Conservation (phyloP, 2,113 vertebrate genomes). For the Alligator sinensis region DNA sequence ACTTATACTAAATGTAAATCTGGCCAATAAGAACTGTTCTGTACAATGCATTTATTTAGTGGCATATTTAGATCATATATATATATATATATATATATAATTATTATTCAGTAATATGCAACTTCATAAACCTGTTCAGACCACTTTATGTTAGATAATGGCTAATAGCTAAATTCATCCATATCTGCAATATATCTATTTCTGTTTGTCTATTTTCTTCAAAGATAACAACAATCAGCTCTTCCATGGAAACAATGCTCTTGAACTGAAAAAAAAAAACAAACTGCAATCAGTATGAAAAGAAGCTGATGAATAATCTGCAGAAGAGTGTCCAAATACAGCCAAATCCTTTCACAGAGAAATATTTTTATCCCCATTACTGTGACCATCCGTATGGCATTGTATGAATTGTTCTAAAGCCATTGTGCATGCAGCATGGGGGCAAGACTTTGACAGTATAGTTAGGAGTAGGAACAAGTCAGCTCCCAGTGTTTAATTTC, state of each 20-base stretch:
- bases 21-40: neutral
- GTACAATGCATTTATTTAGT: neutral
- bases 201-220: slow-evolving; percentile 20
- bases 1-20: neutral
- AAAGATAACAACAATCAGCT: slow-evolving; percentile 30
- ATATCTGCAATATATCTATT: slow-evolving; percentile 31
- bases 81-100: neutral
- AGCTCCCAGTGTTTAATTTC: neutral
- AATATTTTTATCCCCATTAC: slow-evolving; percentile 29
- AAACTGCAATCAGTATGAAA: slow-evolving; percentile 6
- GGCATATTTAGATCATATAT: neutral
- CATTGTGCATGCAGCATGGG: neutral
- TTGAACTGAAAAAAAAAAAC: neutral
- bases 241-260: slow-evolving; percentile 39
- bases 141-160: neutral
- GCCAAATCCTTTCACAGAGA: neutral
- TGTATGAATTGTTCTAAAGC: neutral
- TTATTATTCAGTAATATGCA: neutral
- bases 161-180: slow-evolving; percentile 29
- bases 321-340: neutral
- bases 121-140: slow-evolving; percentile 1
- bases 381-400: neutral
- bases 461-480: neutral
- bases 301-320: slow-evolving; percentile 44
- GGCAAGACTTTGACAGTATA: neutral